Evolutionary conservation across 2,888 invertebrate species (phyloP), one percentile per base, ranked within the genome.

Genomic region (Oxycera nigricornis): DNA sequence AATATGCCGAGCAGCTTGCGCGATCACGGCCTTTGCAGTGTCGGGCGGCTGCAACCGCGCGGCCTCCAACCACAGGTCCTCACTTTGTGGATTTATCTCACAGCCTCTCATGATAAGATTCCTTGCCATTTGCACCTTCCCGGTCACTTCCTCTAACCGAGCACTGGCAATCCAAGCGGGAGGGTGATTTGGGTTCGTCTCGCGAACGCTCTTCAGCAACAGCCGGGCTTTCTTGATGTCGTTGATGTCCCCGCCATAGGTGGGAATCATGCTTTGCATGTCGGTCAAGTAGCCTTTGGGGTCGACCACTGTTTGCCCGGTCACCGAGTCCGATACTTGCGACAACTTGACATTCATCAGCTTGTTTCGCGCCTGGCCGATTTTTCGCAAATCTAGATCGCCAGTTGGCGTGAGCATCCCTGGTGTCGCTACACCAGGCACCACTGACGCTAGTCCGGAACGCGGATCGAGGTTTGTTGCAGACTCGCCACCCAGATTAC

Each of bases 81-180:
- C 99, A 57, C 96, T 96, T 80, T 94, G 94, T 0, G 95, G 95
- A 86, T 99, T 99, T 77, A 96, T 96, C 82, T 95, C 95, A 82
- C 97, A 98, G 0, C 98, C 99, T 83, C 97, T 96, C 98, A 98
- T 98, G 80, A 99, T 98, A 2, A 99, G 89, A 86, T 98, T 99
- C 72, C 96, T 88, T 0, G 98, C 98, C 65, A 97, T 94, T 86
- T 98, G 98, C 6, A 98, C 88, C 85, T 92, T 91, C 79, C 97
- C 97, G 26, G 97, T 97, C 6, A 98, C 98, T 88, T 99, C 98
- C 84, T 99, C 99, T 73, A 99, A 87, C 77, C 98, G 90, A 0
- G 99, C 99, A 77, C 97, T 98, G 11, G 99, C 99, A 79, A 99
- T 97, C 99, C 99, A 99, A 6, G 98, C 99, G 0, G 99, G 98